phyloP scores from a whole-genome alignment of 2,888 invertebrate genomes.

The Agonopterix heracliana region DNA sequence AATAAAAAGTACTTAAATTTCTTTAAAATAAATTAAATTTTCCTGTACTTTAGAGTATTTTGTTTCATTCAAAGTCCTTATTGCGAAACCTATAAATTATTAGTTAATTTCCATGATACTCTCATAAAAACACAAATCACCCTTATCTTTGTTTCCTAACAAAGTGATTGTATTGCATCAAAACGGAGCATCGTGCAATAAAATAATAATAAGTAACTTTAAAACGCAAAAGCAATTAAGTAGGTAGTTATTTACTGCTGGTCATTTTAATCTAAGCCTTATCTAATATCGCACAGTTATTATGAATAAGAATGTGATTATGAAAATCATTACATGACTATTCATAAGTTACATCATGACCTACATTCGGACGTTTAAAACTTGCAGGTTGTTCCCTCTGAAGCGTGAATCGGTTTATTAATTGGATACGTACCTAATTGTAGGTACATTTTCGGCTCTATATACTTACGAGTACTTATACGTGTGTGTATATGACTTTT shows the following conservation, averaged over 20 bases:
- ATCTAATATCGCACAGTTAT: slow-evolving; percentile 32
- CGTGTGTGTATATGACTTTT: too few species aligned
- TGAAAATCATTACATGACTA: slow-evolving; percentile 50
- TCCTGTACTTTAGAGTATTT: not conserved
- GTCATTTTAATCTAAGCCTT: slow-evolving; percentile 27
- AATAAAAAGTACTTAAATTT: not conserved
- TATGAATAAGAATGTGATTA: slow-evolving; percentile 47
- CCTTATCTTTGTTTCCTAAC: too few species aligned
- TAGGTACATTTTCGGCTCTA: not conserved
- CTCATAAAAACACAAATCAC: too few species aligned
- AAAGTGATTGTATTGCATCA: too few species aligned
- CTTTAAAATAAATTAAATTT: not conserved
- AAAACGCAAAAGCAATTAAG: slow-evolving; percentile 26
- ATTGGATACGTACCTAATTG: not conserved
- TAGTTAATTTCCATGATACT: too few species aligned
- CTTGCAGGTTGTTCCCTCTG: slow-evolving; percentile 36
- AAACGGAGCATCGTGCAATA: too few species aligned
- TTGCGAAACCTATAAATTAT: too few species aligned
- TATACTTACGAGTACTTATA: not conserved
- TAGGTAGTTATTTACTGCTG: slow-evolving; percentile 4
- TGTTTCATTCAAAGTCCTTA: not conserved
- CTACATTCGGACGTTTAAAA: slow-evolving; percentile 39
- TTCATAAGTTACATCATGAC: slow-evolving; percentile 59
- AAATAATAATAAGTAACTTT: slow-evolving; percentile 8
- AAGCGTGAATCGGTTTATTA: slow-evolving; percentile 44